These are phyloP conservation scores for Chrysocyon brachyurus DNA, from an alignment of 2,797 vertebrate species.

Conservation along the genomic window DNA sequence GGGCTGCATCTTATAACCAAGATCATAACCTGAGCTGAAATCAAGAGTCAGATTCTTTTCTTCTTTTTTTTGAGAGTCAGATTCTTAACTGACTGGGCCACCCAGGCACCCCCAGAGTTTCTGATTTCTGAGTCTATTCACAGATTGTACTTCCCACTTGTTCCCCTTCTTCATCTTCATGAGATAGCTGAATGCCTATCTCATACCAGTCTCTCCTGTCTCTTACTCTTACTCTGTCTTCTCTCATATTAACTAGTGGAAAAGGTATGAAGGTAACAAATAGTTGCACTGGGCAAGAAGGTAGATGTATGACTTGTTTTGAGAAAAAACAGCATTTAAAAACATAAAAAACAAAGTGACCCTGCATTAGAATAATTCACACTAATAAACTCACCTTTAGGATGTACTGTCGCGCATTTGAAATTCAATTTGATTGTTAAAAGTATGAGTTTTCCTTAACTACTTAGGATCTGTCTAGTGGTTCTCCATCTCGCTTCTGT, in stretches of 20 bases:
- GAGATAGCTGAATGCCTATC: neutral
- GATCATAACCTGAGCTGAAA: neutral
- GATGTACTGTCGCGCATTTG: neutral
- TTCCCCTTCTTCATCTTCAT: neutral
- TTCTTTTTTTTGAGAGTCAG: no score
- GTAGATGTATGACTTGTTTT: neutral
- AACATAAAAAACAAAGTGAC: neutral
- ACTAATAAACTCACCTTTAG: neutral
- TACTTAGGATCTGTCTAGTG: neutral
- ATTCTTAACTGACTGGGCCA: neutral
- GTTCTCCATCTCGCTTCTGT: neutral
- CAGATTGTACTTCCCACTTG: neutral
- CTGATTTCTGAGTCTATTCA: neutral
- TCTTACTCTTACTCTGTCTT: neutral
- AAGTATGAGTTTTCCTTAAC: neutral
- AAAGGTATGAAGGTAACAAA: neutral
- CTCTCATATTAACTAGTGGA: neutral
- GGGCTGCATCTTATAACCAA: neutral
- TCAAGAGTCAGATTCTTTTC: neutral
- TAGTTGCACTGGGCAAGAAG: neutral
- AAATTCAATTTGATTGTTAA: neutral
- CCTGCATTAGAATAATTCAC: conserved; percentile 18
- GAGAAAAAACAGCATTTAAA: neutral
- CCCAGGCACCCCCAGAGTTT: neutral
- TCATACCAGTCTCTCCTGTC: neutral